Conservation (phyloP, 2,113 vertebrate species). For the Pterocles orientalis region DNA sequence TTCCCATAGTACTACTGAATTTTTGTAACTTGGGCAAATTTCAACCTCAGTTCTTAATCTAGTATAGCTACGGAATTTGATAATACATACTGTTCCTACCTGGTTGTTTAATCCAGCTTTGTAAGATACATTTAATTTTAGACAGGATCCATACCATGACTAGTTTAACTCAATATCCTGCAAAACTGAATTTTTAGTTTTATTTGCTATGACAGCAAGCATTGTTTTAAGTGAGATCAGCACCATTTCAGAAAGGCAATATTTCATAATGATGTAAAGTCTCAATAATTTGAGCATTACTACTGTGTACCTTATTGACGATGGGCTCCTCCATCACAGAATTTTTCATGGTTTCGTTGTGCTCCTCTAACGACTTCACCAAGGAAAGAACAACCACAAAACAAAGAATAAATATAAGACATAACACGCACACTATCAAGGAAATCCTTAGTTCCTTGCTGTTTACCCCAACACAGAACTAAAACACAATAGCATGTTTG, state of each 20-base stretch:
- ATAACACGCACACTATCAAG: conserved; percentile 68
- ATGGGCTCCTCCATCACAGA: conserved; percentile 83
- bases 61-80: not conserved
- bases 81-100: not conserved
- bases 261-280: not conserved
- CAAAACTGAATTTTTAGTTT: not conserved
- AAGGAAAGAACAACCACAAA: conserved; percentile 76
- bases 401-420: conserved; percentile 75
- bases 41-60: not conserved
- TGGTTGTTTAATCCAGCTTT: not conserved
- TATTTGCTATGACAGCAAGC: not conserved
- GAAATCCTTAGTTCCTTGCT: not conserved
- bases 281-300: conserved; percentile 41
- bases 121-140: not conserved
- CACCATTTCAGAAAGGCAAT: not conserved
- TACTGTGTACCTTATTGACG: conserved; percentile 85
- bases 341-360: conserved; percentile 86
- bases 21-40: not conserved
- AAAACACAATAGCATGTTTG: not conserved
- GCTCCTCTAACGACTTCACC: conserved; percentile 88
- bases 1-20: not conserved
- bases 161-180: not conserved
- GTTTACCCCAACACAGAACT: not conserved
- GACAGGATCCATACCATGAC: not conserved
- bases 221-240: not conserved